Percentiles rank a stretch among this genome's conserved stretches.
These are phyloP conservation scores for Marcusenius ussheri DNA, from an alignment of 2,113 vertebrate genomes.

Conservation along the genomic window DNA sequence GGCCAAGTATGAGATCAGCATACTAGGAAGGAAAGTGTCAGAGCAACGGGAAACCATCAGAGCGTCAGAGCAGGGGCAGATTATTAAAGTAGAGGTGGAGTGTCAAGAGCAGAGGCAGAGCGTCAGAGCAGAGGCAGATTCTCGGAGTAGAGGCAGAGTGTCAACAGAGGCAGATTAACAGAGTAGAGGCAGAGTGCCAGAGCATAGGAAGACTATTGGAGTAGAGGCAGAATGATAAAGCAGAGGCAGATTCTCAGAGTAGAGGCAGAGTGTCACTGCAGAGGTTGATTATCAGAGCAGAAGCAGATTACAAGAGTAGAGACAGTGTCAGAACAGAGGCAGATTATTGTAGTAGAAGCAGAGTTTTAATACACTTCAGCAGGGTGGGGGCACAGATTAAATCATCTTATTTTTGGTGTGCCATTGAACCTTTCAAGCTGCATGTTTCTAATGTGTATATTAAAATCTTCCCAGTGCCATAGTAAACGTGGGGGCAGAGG, in stretches of 20 bases:
- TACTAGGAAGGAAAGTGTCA: background rate
- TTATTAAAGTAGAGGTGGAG: background rate
- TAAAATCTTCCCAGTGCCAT: conserved; percentile 28
- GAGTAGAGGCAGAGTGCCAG: background rate
- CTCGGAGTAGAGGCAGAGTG: background rate
- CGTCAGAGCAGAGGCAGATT: background rate
- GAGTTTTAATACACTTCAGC: background rate
- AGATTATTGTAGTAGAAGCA: background rate
- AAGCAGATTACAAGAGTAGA: background rate
- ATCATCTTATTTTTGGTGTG: background rate
- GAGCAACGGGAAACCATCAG: background rate
- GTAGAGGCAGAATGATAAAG: background rate
- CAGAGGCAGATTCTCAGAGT: background rate
- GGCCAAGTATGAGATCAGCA: background rate
- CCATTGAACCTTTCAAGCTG: conserved; percentile 31
- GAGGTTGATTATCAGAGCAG: background rate
- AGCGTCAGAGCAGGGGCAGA: background rate
- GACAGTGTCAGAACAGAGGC: background rate
- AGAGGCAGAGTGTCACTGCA: background rate
- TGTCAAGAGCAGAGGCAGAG: background rate
- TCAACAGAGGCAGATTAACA: background rate
- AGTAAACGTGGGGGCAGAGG: conserved; percentile 9
- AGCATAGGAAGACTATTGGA: background rate
- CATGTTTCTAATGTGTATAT: conserved; percentile 27
- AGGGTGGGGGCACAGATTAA: background rate